phyloP scores from a whole-genome alignment of 1,140 invertebrate species.

The Akabosia matsudoensis region DNA sequence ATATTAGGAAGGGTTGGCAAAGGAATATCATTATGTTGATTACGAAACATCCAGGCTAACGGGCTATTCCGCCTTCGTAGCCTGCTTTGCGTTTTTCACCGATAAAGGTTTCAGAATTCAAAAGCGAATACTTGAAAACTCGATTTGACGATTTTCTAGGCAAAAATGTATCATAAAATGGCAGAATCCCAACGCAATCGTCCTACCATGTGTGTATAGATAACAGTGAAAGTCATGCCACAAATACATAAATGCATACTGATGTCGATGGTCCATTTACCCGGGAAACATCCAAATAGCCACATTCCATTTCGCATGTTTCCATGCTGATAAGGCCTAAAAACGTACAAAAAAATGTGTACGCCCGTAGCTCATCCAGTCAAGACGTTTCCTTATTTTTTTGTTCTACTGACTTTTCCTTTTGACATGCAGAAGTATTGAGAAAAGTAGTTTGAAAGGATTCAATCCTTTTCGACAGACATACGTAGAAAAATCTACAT shows the following conservation, averaged over 20 bases:
- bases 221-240: background rate
- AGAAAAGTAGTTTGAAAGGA: background rate
- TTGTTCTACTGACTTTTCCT: background rate
- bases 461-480: background rate
- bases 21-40: too few relatives aligned
- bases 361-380: too few relatives aligned
- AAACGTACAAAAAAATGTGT: too few relatives aligned
- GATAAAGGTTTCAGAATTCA: too few relatives aligned
- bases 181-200: background rate
- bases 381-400: too few relatives aligned
- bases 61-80: too few relatives aligned
- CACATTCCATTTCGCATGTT: background rate
- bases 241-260: constrained; percentile 25
- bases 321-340: background rate
- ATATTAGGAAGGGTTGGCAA: too few relatives aligned
- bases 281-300: background rate
- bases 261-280: background rate
- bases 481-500: too few relatives aligned
- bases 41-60: too few relatives aligned
- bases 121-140: too few relatives aligned
- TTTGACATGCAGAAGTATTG: background rate
- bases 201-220: background rate
- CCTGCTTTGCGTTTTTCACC: too few relatives aligned
- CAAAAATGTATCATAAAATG: background rate
- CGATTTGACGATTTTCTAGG: too few relatives aligned